Evolutionary conservation across 2,888 invertebrate genomes (phyloP).

Genomic region (Ischnus inquisitorius): DNA sequence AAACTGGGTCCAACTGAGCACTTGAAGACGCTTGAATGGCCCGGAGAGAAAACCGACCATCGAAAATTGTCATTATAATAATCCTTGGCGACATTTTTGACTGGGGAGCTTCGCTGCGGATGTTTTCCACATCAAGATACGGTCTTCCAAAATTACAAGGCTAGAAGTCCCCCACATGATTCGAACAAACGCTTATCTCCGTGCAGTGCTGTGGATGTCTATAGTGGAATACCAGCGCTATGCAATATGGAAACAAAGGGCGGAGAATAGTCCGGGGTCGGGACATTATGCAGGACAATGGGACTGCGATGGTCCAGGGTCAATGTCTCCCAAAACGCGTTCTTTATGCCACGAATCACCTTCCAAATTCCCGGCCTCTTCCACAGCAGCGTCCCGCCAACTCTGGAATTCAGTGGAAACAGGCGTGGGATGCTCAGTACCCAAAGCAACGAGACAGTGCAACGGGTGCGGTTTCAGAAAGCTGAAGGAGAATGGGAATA

Average conservation of each 20-base stretch:
- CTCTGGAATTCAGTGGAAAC: constrained; percentile 21
- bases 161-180: neutral
- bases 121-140: neutral
- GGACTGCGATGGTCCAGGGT: neutral
- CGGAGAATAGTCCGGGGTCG: neutral
- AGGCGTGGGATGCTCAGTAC: constrained; percentile 17
- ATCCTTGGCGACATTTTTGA: too few species aligned
- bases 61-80: too few species aligned
- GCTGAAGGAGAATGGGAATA: neutral
- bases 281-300: constrained; percentile 40
- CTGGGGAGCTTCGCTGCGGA: neutral
- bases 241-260: constrained; percentile 9
- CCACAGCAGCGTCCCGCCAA: constrained; percentile 1
- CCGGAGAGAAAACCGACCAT: too few species aligned
- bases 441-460: constrained; percentile 2
- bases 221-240: neutral
- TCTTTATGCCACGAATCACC: constrained; percentile 43
- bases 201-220: neutral
- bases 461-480: constrained; percentile 33
- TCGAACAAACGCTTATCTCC: neutral
- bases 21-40: too few species aligned
- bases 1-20: too few species aligned
- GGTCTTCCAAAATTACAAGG: neutral
- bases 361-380: constrained; percentile 21
- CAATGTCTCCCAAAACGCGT: constrained; percentile 53